Base-by-base conservation (phyloP, 2,888 invertebrate species). In the Baronia brevicornis region DNA sequence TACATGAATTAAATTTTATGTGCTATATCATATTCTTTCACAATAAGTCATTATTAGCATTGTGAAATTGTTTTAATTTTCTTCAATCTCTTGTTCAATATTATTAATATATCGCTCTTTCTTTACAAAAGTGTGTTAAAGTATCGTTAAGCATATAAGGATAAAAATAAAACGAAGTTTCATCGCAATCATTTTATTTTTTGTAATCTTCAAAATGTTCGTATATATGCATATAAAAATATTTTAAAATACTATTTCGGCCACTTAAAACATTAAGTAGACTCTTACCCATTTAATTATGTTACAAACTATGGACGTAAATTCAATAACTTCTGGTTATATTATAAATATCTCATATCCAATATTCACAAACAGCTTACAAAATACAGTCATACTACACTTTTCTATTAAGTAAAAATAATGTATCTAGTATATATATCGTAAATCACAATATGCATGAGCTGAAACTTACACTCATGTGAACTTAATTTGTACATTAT, bases 401-500 rank as follows among this genome's bases (percentile, higher is more conserved):
- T 46, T 49, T 41, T 46, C 41, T 32, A 17, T 22, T 30, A 26
- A 11, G 35, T 30, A 35, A 31, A 26, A 22, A 31, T 21, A 33
- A 17, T 12, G 11, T 31, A 13, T 36, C 42, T 47, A n/a, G n/a
- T 59, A 51, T 33, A 10, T 36, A 35, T 36, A 43, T 31, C 36
- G 33, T 39, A 67, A 56, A 79, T 79, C 80, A 80, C 79, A 80
- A 66, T 70, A 57, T 46, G 56, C 69, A 71, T 62, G 66, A 70
- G 70, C 65, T 58, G 43, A 53, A 44, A 45, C 53, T 54, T 59
- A 50, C 26, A 61, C 68, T 63, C 69, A 71, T 66, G 69, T 61
- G 50, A 63, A 67, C 71, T 74, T 73, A 71, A 48, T 80, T 82
- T 80, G 80, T 80, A 80, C 79, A 80, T 64, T 61, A 65, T 48